Base-by-base conservation (phyloP, 2,888 invertebrate species). In the Aspidapion aeneum region DNA sequence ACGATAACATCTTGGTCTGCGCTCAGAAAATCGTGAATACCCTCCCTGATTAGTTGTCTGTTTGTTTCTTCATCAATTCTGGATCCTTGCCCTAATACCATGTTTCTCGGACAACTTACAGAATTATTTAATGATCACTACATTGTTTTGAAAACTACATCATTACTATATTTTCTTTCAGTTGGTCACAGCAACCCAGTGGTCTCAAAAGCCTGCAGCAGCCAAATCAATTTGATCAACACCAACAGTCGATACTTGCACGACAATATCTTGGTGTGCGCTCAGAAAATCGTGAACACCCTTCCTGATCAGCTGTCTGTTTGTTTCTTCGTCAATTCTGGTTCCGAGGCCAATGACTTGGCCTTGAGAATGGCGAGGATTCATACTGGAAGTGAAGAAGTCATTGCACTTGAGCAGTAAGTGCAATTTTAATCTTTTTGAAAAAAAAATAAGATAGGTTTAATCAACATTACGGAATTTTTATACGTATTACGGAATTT, bases 81-180 rank as follows among this genome's bases (percentile, higher is more conserved):
- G 99, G 98, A 9, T 98, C 98, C 3, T 99, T 99, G 82, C 98
- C 98, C 7, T 99, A 98, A 79, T 99, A 99, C 82, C 85, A 99
- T 71, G 99, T 99, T 0, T 80, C 99, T 51, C 87, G 98, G 64
- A 82, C 99, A 65, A 96, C 98, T n/a, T n/a, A n/a, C n/a, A n/a
- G n/a, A n/a, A n/a, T n/a, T n/a, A n/a, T n/a, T n/a, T n/a, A n/a
- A n/a, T n/a, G n/a, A n/a, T n/a, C n/a, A n/a, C n/a, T n/a, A n/a
- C n/a, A n/a, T n/a, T n/a, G n/a, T n/a, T n/a, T n/a, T n/a, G n/a
- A n/a, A n/a, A n/a, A n/a, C n/a, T n/a, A n/a, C n/a, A n/a, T n/a
- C n/a, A n/a, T n/a, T n/a, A n/a, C n/a, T n/a, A n/a, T n/a, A n/a
- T n/a, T n/a, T 71, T 57, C 70, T 83, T 83, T 9, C 82, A 98